Evolutionary conservation across 2,888 invertebrate species (phyloP).

Genomic region (Agrilus biguttatus): DNA sequence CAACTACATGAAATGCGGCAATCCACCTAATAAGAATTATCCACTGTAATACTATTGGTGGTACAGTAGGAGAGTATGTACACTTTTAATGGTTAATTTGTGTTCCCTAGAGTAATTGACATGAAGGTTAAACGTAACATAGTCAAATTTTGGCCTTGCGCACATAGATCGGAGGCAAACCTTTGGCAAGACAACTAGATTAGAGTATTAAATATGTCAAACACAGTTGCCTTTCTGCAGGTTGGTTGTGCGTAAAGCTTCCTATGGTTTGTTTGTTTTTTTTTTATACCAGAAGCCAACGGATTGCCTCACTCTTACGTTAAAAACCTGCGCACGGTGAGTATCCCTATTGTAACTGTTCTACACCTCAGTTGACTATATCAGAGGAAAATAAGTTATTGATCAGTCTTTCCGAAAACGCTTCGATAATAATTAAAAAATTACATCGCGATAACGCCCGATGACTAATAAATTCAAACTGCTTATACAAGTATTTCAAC

Average conservation of each 20-base stretch:
- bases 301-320: background rate
- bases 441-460: conserved; percentile 10
- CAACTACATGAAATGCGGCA: conserved; percentile 10
- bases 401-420: conserved; percentile 35
- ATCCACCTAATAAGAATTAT: conserved; percentile 3
- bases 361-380: conserved; percentile 29
- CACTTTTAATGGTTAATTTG: conserved; percentile 34
- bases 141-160: conserved; percentile 13
- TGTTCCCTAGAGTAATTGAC: conserved; percentile 79
- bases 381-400: conserved; percentile 32
- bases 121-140: conserved; percentile 52
- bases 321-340: background rate
- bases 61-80: conserved; percentile 13
- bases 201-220: too few species aligned
- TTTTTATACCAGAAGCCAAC: background rate
- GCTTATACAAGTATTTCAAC: conserved; percentile 12
- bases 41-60: conserved; percentile 1
- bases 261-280: too few species aligned
- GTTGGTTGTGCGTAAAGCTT: too few species aligned
- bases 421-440: conserved; percentile 13
- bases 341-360: conserved; percentile 10
- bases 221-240: too few species aligned
- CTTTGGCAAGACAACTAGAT: conserved; percentile 2
- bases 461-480: conserved; percentile 17
- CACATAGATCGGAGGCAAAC: conserved; percentile 1